Evolutionary conservation across 53 echinoderm and acorn worm genomes (phyloP).

Genomic region (Temnopleurus reevesii): DNA sequence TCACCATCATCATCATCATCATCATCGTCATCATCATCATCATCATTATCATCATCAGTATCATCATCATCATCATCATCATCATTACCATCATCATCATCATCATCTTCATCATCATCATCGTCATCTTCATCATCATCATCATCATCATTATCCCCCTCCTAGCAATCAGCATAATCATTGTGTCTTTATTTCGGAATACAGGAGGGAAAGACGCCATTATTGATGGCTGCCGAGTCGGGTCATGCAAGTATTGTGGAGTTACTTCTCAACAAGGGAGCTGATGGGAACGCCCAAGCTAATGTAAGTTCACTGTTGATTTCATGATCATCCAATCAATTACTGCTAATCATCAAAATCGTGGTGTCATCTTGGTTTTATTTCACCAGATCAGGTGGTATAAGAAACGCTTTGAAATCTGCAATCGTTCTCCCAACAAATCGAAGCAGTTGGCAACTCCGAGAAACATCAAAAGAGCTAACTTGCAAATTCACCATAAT

Average conservation of each 20-base stretch:
- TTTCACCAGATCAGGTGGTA: no score
- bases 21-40: not conserved
- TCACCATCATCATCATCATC: not conserved
- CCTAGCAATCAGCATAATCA: not conserved
- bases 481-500: no score
- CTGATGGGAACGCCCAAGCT: constrained; percentile 81
- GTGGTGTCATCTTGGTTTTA: no score
- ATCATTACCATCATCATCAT: not conserved
- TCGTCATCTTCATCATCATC: constrained; percentile 1
- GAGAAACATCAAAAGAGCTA: no score
- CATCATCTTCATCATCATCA: not conserved
- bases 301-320: constrained; percentile 61
- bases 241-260: constrained; percentile 77
- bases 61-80: constrained; percentile 43
- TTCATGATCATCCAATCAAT: not conserved
- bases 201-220: constrained; percentile 84
- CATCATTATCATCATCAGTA: constrained; percentile 8
- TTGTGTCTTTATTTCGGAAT: not conserved
- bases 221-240: constrained; percentile 82
- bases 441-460: no score
- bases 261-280: constrained; percentile 67
- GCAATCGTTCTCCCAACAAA: no score
- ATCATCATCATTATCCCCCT: not conserved
- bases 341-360: no score
- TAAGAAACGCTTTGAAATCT: no score